Conservation (phyloP, 2,888 invertebrate genomes). For the Drosophila ezoana region DNA sequence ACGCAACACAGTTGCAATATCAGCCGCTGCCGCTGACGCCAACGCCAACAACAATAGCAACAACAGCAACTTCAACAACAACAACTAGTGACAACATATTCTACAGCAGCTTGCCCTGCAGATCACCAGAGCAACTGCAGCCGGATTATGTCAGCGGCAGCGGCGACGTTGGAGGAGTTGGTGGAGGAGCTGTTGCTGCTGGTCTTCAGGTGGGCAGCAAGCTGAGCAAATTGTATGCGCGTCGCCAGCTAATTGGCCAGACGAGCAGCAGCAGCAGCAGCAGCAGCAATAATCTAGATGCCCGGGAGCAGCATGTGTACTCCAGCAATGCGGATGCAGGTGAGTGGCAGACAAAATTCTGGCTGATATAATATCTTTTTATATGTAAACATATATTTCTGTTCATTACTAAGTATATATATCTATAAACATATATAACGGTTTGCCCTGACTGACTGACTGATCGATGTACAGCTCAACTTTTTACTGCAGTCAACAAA, state of each 20-base stretch:
- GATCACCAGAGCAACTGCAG: slow-evolving; percentile 32
- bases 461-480: no score
- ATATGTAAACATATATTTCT: neutral
- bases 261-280: neutral
- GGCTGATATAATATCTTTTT: neutral
- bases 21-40: slow-evolving; percentile 78
- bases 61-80: slow-evolving; percentile 5
- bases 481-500: no score
- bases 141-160: slow-evolving; percentile 11
- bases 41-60: slow-evolving; percentile 12
- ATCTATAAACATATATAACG: no score
- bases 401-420: no score
- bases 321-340: slow-evolving; percentile 53
- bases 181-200: slow-evolving; percentile 1
- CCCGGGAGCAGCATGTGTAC: slow-evolving; percentile 38
- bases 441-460: no score
- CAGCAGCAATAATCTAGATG: slow-evolving; percentile 57
- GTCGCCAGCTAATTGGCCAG: slow-evolving; percentile 65
- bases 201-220: slow-evolving; percentile 54
- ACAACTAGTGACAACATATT: slow-evolving; percentile 8
- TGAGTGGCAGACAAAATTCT: slow-evolving; percentile 29
- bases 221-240: slow-evolving; percentile 67
- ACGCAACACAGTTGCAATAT: slow-evolving; percentile 74
- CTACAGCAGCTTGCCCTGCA: slow-evolving; percentile 27
- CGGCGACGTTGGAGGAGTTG: neutral